Evolutionary conservation across 2,888 invertebrate genomes (phyloP), one percentile per base, ranked within the genome.

Genomic region (Mythimna impura): DNA sequence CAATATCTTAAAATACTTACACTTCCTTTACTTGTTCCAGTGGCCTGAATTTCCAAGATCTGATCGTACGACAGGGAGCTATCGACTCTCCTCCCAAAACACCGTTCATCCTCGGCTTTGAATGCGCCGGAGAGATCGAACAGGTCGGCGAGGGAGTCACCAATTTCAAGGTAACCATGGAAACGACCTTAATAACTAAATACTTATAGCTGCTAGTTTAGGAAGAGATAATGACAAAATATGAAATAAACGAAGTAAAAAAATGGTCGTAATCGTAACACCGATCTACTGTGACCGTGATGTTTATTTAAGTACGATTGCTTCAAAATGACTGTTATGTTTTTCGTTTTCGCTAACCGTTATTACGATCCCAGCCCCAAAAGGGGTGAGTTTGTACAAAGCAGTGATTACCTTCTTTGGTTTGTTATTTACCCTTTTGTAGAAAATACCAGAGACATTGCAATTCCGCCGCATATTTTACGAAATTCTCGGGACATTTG

Each of bases 81-180:
- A 97, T 98, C 87, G 98, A 98, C 92, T 98, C 98, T 17, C 97
- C 98, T 0, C 98, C 98, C n/a, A 99, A 99, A 95, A 98, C 98
- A 8, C 99, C 99, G 7, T 98, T 98, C 95, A 98, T 98, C 91
- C 97, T 98, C 91, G 99, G 99, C 75, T 98, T 98, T 89, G 99
- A 99, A 93, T 98, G 98, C 92, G 98, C 98, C 70, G 99, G 99
- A 67, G 97, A 98, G 88, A 97, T 98, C 82, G 98, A 98, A 90
- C 97, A 97, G 89, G 96, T 98, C 77, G 98, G 98, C 85, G 98
- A 98, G 91, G 97, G 97, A 58, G 98, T 98, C 80, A 97, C 97
- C 91, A 97, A 97, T 90, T 97, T 98, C 91, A 97, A 97, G 96
- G 98, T 98, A 79, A 71, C 43, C 12, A 57, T 61, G 7, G 22